Base-by-base conservation (phyloP, 2,888 invertebrate genomes). In the Hypomecis punctinalis region DNA sequence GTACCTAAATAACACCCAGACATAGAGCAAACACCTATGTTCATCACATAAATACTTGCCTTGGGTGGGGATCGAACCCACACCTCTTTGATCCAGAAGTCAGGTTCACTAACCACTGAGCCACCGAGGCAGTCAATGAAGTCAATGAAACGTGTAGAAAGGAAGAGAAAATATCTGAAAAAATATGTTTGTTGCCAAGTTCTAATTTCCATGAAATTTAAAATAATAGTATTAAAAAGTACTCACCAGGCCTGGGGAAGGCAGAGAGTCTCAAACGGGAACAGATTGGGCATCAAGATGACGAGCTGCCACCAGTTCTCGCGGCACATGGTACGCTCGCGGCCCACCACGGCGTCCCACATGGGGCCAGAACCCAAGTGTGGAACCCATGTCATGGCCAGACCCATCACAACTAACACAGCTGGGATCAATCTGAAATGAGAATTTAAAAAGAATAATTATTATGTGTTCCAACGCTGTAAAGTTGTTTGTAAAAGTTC, bases 321-420 rank as follows among this genome's bases (percentile, higher is more conserved):
- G 0, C 93, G 75, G 76, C 93, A 93, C 78, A 91, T 76, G 45
- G 91, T 91, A 0, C 89, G 74, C 64, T 93, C 93, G 0, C 91
- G 80, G 61, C 82, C 86, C 48, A 93, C 93, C 13, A 93, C 92
- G 0, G 91, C 92, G 43, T 93, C 93, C 93, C 93, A 93, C 91
- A 93, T 92, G 0, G 93, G 93, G 0, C 93, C 93, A 0, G 91
- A 90, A 0, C 92, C 93, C 65, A 91, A 0, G 35, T 89, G 92
- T 0, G 91, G 92, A 0, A 91, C 89, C 93, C 93, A 93, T 0
- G 92, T 93, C 92, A 92, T 92, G 0, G 91, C 91, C 5, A 92
- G 73, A 3, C 85, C 92, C 91, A 92, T 90, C 33, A 91, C 88
- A 0, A 93, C 91, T 0, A 92, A 74, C 0, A 91, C 92, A 49